phyloP scores from a whole-genome alignment of 2,797 vertebrate species.

The Anabas testudineus region DNA sequence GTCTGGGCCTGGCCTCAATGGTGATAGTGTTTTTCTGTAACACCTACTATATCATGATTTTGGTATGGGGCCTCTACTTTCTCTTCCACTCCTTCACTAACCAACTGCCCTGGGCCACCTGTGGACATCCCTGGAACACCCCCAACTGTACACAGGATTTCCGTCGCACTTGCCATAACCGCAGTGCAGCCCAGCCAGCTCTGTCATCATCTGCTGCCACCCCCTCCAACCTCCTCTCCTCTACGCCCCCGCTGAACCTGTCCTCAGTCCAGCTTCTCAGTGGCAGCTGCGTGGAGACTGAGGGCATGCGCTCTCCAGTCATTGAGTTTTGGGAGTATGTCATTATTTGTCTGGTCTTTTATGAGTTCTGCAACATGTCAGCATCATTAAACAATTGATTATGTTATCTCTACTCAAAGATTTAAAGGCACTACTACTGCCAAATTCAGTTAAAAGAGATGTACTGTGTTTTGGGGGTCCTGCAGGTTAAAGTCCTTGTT shows the following conservation, averaged over 20 bases:
- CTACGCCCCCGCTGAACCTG: conserved; percentile 57
- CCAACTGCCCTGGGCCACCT: conserved; percentile 88
- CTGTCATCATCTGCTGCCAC: conserved; percentile 52
- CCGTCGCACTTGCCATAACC: conserved; percentile 81
- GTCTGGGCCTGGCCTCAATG: conserved; percentile 89
- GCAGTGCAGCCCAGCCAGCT: conserved; percentile 58
- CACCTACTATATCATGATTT: conserved; percentile 91
- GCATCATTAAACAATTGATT: not conserved
- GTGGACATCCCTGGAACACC: conserved; percentile 88
- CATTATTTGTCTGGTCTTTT: conserved; percentile 6
- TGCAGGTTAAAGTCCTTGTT: too few species aligned
- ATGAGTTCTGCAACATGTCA: conserved; percentile 8
- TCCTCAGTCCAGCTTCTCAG: conserved; percentile 76
- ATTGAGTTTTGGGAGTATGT: conserved; percentile 92
- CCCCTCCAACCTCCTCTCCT: conserved; percentile 62
- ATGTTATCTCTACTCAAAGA: not conserved
- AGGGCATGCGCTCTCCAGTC: conserved; percentile 86
- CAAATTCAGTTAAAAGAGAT: not conserved
- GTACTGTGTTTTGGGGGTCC: not conserved
- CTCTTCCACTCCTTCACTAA: conserved; percentile 88
- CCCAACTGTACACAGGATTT: conserved; percentile 88
- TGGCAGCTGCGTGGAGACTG: conserved; percentile 79
- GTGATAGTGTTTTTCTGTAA: conserved; percentile 92
- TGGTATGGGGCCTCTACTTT: conserved; percentile 90
- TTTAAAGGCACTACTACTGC: not conserved